Percentiles rank a stretch among this genome's conserved stretches.
Conservation (phyloP, 2,797 vertebrate species). For the Sparidentex hasta region DNA sequence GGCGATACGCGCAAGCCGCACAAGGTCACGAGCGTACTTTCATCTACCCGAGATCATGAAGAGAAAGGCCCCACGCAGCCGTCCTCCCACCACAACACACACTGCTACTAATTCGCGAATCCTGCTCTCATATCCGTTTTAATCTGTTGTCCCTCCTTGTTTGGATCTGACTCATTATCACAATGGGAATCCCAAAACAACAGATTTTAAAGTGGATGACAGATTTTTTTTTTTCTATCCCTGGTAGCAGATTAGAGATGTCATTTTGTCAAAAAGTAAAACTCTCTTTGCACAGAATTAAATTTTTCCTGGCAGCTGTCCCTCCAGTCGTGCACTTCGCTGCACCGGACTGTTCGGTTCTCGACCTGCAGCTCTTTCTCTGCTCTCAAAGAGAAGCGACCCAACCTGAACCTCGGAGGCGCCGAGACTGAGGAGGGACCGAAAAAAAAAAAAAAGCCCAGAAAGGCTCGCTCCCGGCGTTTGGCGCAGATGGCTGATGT, state of each 20-base stretch:
- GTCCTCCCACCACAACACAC: not conserved
- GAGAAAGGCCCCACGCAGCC: slow-evolving; percentile 12
- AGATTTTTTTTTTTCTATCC: slow-evolving; percentile 18
- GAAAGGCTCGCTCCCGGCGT: slow-evolving; percentile 33
- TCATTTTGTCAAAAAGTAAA: not conserved
- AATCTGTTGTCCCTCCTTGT: slow-evolving; percentile 40
- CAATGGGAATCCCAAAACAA: slow-evolving; percentile 38
- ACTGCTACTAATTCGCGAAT: slow-evolving; percentile 4
- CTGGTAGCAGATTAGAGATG: slow-evolving; percentile 33
- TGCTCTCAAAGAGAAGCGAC: slow-evolving; percentile 34
- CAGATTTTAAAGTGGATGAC: slow-evolving; percentile 34
- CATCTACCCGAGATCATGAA: slow-evolving; percentile 36
- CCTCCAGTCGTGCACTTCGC: slow-evolving; percentile 33
- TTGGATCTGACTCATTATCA: slow-evolving; percentile 35
- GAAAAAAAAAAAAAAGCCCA: slow-evolving; percentile 12
- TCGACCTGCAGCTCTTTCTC: slow-evolving; percentile 13
- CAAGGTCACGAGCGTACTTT: slow-evolving; percentile 62
- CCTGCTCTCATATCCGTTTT: slow-evolving; percentile 32
- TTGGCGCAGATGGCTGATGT: slow-evolving; percentile 52
- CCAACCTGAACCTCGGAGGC: slow-evolving; percentile 57
- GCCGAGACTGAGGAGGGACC: slow-evolving; percentile 33
- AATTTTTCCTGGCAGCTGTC: slow-evolving; percentile 46
- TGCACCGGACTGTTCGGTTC: slow-evolving; percentile 28
- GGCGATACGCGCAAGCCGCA: slow-evolving; percentile 34
- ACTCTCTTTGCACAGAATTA: slow-evolving; percentile 14